phyloP scores from a whole-genome alignment of 1,140 invertebrate genomes.

The Drosophila nikananu region DNA sequence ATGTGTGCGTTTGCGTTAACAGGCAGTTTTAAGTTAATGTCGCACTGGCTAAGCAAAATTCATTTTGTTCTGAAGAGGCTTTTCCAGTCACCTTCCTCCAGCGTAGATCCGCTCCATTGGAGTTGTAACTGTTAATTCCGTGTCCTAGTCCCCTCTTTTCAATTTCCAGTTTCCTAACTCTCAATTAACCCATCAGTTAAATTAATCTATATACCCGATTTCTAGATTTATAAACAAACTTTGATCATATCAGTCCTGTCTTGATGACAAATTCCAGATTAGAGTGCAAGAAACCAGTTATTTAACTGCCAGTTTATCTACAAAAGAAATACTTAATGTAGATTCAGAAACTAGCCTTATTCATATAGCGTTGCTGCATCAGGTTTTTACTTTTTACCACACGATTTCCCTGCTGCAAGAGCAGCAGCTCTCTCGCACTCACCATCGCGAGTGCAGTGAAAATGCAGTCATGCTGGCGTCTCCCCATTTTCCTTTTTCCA shows the following conservation, averaged over 20 bases:
- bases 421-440: slow-evolving; percentile 33
- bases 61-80: background rate
- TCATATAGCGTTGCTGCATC: slow-evolving; percentile 14
- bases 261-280: background rate
- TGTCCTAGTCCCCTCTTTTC: background rate
- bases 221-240: background rate
- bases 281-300: background rate
- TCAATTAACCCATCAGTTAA: background rate
- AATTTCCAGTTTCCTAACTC: background rate
- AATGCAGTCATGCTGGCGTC: slow-evolving; percentile 79
- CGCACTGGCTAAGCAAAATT: background rate
- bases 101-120: background rate
- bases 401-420: slow-evolving; percentile 55
- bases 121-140: background rate
- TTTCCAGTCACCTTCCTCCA: background rate
- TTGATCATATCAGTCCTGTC: background rate
- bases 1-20: slow-evolving; percentile 13
- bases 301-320: slow-evolving; percentile 1
- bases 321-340: background rate
- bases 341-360: background rate
- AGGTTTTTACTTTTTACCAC: slow-evolving; percentile 58
- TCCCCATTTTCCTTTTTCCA: slow-evolving; percentile 37
- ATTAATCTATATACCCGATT: background rate
- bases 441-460: slow-evolving; percentile 61
- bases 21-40: slow-evolving; percentile 3